phyloP scores from a whole-genome alignment of 2,888 invertebrate genomes.

The Campopleginae sp. region DNA sequence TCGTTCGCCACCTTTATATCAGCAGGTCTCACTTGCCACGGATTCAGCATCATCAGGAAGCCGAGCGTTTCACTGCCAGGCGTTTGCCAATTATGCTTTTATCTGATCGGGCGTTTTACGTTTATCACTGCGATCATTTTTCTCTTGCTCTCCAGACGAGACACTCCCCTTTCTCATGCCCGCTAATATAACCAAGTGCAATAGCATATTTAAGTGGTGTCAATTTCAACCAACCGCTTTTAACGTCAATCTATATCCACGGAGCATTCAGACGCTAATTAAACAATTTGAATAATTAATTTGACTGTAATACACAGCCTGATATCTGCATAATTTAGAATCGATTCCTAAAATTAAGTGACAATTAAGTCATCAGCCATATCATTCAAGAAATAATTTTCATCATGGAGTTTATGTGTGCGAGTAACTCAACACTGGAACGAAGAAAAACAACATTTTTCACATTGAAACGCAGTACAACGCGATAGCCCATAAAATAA shows the following conservation, averaged over 20 bases:
- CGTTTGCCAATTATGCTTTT: conserved; percentile 67
- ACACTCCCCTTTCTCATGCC: conserved; percentile 51
- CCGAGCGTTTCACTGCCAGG: conserved; percentile 64
- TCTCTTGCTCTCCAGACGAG: conserved; percentile 24
- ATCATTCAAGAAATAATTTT: background rate
- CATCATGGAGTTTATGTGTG: background rate
- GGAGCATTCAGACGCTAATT: conserved; percentile 42
- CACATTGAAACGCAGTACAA: conserved; percentile 34
- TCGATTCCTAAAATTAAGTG: conserved; percentile 34
- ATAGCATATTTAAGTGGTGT: conserved; percentile 44
- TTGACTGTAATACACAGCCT: conserved; percentile 14
- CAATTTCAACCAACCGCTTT: conserved; percentile 30
- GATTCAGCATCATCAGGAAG: conserved; percentile 53
- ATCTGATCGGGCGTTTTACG: conserved; percentile 68
- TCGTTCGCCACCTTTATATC: conserved; percentile 49
- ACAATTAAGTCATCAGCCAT: conserved; percentile 21
- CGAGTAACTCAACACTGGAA: conserved; percentile 9
- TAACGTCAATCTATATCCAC: conserved; percentile 32
- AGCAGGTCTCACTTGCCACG: conserved; percentile 33
- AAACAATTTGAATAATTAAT: conserved; percentile 45
- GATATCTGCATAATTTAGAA: conserved; percentile 13
- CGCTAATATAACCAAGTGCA: conserved; percentile 46
- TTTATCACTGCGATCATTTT: conserved; percentile 66
- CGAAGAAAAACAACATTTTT: conserved; percentile 38
- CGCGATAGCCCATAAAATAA: conserved; percentile 47